phyloP scores from a whole-genome alignment of 1,140 invertebrate genomes.

The Eupeodes corollae region DNA sequence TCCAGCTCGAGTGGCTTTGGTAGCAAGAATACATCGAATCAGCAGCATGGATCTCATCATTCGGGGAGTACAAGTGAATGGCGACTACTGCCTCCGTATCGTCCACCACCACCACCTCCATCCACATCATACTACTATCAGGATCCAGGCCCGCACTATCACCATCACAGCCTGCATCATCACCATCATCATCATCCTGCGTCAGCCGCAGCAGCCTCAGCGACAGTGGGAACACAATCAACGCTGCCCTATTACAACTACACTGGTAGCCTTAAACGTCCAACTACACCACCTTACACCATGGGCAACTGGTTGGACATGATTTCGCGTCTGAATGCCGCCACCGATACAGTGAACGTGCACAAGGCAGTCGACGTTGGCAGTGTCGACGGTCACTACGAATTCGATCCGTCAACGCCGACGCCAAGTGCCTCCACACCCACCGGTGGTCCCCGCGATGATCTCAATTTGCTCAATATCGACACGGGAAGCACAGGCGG shows the following conservation, averaged over 20 bases:
- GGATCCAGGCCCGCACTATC: neutral
- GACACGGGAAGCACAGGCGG: conserved; percentile 14
- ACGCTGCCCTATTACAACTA: neutral
- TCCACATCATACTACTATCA: no score
- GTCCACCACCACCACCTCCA: conserved; percentile 50
- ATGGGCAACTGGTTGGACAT: conserved; percentile 50
- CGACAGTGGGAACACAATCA: neutral
- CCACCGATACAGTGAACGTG: conserved; percentile 40
- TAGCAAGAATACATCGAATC: conserved; percentile 81
- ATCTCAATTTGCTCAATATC: conserved; percentile 33
- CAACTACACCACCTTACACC: conserved; percentile 46
- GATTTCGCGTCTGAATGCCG: conserved; percentile 40
- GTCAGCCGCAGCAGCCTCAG: conserved; percentile 10
- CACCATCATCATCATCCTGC: neutral
- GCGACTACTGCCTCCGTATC: conserved; percentile 60
- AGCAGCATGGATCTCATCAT: conserved; percentile 59
- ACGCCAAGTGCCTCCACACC: conserved; percentile 52
- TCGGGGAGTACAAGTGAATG: conserved; percentile 63
- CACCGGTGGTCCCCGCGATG: conserved; percentile 42
- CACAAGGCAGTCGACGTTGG: conserved; percentile 56
- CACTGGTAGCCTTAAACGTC: conserved; percentile 17
- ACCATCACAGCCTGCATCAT: neutral
- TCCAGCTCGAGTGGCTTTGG: conserved; percentile 80
- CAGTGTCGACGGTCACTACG: conserved; percentile 90
- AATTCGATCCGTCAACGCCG: conserved; percentile 75